phyloP scores from a whole-genome alignment of 53 echinoderm and acorn worm species.

The Zoroaster sp. region DNA sequence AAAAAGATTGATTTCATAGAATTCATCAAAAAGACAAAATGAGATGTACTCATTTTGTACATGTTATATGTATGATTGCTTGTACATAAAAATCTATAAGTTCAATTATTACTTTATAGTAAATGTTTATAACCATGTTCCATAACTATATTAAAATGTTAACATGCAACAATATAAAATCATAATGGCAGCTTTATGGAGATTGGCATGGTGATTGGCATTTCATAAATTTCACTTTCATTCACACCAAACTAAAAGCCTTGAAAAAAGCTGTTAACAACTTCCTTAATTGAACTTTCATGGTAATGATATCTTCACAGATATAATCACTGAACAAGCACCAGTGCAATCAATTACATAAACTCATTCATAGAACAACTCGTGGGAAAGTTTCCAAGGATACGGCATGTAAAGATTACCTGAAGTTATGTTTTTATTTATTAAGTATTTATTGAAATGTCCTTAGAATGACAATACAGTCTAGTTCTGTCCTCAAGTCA shows the following conservation, averaged over 20 bases:
- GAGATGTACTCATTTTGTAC: too few relatives aligned
- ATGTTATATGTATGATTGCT: too few relatives aligned
- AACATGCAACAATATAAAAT: slow-evolving; percentile 12
- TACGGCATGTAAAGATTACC: slow-evolving; percentile 14
- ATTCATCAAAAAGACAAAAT: too few relatives aligned
- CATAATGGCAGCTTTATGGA: neutral
- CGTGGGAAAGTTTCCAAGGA: slow-evolving; percentile 4
- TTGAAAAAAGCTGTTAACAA: neutral
- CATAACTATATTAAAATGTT: neutral
- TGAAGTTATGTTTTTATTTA: slow-evolving; percentile 18
- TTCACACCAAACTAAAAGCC: neutral
- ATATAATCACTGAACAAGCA: neutral
- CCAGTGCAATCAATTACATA: neutral
- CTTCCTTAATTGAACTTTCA: neutral
- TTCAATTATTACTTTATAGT: too few relatives aligned
- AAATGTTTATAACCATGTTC: too few relatives aligned
- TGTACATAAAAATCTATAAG: too few relatives aligned
- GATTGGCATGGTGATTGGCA: neutral
- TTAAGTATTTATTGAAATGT: slow-evolving; percentile 13
- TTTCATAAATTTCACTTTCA: neutral
- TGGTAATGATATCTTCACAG: neutral
- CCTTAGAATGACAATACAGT: slow-evolving; percentile 12
- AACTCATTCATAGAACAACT: neutral
- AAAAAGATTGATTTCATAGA: too few relatives aligned
- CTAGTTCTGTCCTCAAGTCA: neutral